phyloP scores from a whole-genome alignment of 2,113 vertebrate species.

The Alexandromys fortis region DNA sequence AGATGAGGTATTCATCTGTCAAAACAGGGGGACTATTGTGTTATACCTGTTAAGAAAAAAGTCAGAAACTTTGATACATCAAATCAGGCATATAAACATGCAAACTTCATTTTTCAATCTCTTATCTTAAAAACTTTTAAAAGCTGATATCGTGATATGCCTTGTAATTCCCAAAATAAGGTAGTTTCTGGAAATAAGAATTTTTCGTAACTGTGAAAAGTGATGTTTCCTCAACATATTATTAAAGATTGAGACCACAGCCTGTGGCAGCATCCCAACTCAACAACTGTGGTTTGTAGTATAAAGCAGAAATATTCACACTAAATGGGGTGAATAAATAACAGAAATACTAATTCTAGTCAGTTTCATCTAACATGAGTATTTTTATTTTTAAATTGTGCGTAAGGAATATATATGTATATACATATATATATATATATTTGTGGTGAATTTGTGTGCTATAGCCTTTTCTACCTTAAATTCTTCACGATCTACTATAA shows the following conservation, averaged over 20 bases:
- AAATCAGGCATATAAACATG: background rate
- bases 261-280: background rate
- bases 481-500: background rate
- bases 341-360: background rate
- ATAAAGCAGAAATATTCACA: background rate
- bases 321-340: background rate
- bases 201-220: background rate
- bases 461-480: background rate
- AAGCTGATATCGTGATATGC: background rate
- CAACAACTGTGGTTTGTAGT: background rate
- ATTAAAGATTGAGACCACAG: background rate
- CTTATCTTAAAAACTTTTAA: background rate
- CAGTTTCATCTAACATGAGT: background rate
- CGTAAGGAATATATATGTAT: background rate
- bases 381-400: slow-evolving; percentile 25
- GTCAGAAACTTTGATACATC: background rate
- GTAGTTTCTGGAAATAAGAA: background rate
- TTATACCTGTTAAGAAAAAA: slow-evolving; percentile 12
- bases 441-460: background rate
- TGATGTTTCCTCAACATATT: background rate
- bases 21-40: slow-evolving; percentile 1
- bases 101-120: background rate
- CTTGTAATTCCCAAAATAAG: background rate
- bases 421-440: background rate
- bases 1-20: background rate